Evolutionary conservation across 2,113 vertebrate species (phyloP).

Genomic region (Melanerpes aurifrons): DNA sequence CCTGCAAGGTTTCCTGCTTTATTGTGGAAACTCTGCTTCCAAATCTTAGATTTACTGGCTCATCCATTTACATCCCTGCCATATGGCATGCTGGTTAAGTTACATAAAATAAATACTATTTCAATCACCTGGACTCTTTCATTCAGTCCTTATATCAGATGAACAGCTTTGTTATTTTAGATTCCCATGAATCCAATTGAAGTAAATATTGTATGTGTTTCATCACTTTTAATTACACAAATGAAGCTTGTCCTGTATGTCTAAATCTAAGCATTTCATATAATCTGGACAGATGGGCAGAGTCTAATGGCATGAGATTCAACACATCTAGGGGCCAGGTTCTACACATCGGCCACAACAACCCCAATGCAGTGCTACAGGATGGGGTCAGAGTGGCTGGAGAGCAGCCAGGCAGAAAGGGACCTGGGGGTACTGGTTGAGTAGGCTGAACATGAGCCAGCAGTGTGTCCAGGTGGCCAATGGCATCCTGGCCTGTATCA

Average conservation of each 20-base stretch:
- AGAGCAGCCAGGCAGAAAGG: too few relatives aligned
- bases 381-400: too few relatives aligned
- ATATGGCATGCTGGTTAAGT: accelerated
- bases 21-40: background rate
- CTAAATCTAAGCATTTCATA: background rate
- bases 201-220: background rate
- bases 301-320: too few relatives aligned
- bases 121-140: background rate
- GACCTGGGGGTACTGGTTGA: too few relatives aligned
- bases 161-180: background rate
- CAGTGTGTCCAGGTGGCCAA: too few relatives aligned
- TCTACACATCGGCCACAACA: too few relatives aligned
- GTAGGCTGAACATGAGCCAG: too few relatives aligned
- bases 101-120: background rate
- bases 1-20: background rate
- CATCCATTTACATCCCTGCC: background rate
- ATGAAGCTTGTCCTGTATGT: background rate
- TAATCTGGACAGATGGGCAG: too few relatives aligned
- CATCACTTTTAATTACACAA: background rate
- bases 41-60: background rate
- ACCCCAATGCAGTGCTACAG: too few relatives aligned
- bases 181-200: background rate
- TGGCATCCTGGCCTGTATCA: too few relatives aligned
- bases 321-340: too few relatives aligned
- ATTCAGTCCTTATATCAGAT: background rate